Evolutionary conservation across 2,113 vertebrate species (phyloP).

Genomic region (Phrynosoma blainvillii): DNA sequence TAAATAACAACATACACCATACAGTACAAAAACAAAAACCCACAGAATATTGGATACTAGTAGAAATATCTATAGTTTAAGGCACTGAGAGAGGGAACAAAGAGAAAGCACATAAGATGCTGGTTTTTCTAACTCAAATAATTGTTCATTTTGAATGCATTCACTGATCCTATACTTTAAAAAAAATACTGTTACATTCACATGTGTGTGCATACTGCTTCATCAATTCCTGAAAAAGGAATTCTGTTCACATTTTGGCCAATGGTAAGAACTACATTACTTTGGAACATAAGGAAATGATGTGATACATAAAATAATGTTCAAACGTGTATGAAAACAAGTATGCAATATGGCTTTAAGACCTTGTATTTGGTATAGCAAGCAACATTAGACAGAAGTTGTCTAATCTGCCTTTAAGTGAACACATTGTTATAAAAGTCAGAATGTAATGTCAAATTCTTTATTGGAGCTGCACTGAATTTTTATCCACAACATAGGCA

Average conservation of each 20-base stretch:
- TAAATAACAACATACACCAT: conserved; percentile 49
- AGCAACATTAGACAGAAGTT: conserved; percentile 50
- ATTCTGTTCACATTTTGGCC: conserved; percentile 10
- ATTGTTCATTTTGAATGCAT: neutral
- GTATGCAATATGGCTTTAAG: conserved; percentile 59
- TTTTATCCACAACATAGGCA: neutral
- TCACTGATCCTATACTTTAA: conserved; percentile 31
- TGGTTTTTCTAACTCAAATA: neutral
- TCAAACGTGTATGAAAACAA: conserved; percentile 29
- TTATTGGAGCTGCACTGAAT: neutral
- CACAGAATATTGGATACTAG: conserved; percentile 28
- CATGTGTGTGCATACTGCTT: conserved; percentile 30
- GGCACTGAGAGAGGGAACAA: conserved; percentile 63
- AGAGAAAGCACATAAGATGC: neutral
- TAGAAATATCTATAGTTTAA: conserved; percentile 65
- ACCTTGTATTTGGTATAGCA: conserved; percentile 52
- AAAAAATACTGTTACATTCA: conserved; percentile 38
- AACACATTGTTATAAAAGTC: conserved; percentile 54
- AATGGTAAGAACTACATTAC: conserved; percentile 41
- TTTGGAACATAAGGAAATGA: conserved; percentile 46
- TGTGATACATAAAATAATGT: conserved; percentile 30
- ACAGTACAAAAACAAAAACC: conserved; percentile 22
- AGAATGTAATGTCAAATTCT: conserved; percentile 45
- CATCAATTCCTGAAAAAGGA: neutral
- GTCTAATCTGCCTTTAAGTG: conserved; percentile 23